Conservation (phyloP, 1,140 invertebrate species). For the Cherax quadricarinatus region DNA sequence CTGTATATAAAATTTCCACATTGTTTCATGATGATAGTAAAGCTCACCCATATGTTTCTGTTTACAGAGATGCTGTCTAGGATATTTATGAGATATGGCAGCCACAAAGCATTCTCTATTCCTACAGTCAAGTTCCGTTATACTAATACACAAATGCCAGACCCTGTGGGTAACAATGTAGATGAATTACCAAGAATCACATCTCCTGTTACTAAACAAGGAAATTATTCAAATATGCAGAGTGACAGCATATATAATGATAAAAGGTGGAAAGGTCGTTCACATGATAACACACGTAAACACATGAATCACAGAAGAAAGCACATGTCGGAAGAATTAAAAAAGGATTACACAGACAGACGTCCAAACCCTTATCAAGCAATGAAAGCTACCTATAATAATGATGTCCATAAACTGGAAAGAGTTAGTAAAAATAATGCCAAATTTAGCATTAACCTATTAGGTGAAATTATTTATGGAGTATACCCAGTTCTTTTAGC, state of each 20-base stretch:
- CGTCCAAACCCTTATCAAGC: not conserved
- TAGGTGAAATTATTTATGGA: slow-evolving; percentile 43
- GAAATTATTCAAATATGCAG: not conserved
- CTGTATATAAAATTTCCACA: too few species aligned
- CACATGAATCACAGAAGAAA: not conserved
- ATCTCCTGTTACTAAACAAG: not conserved
- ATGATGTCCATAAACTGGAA: not conserved
- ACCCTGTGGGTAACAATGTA: not conserved
- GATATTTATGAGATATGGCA: slow-evolving; percentile 15
- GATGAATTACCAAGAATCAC: not conserved
- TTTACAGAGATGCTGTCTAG: slow-evolving; percentile 31
- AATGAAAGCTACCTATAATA: not conserved
- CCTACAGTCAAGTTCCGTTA: slow-evolving; percentile 23
- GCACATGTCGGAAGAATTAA: not conserved
- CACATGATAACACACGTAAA: not conserved
- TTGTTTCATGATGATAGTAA: not conserved
- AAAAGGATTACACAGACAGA: not conserved
- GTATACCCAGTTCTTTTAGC: slow-evolving; percentile 42
- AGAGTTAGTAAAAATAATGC: not conserved
- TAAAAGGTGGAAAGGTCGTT: too few species aligned
- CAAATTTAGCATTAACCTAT: not conserved
- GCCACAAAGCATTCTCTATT: not conserved
- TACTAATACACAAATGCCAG: not conserved
- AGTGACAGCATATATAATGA: not conserved
- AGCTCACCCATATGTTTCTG: not conserved